phyloP scores from a whole-genome alignment of 2,888 invertebrate genomes.

The Sclerodermus sp. region DNA sequence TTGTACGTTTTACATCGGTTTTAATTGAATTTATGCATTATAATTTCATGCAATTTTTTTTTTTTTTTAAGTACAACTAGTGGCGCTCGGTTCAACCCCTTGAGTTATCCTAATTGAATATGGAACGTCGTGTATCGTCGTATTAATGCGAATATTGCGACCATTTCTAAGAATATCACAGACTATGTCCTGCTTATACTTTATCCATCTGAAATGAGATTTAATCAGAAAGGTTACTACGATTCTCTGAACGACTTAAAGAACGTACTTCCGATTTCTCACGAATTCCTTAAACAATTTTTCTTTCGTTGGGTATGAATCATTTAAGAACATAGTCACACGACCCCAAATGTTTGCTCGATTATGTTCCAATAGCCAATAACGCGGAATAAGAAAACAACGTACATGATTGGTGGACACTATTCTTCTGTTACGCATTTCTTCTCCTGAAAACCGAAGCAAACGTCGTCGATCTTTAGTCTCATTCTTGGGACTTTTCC shows the following conservation, averaged over 20 bases:
- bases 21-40: too few species aligned
- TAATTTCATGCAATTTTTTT: too few species aligned
- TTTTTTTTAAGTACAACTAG: too few species aligned
- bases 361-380: slow-evolving; percentile 70
- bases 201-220: slow-evolving; percentile 58
- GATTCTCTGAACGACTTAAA: slow-evolving; percentile 3
- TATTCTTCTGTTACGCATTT: slow-evolving; percentile 68
- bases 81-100: background rate
- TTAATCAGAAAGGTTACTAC: background rate
- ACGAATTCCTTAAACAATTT: slow-evolving; percentile 64
- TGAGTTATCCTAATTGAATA: slow-evolving; percentile 66
- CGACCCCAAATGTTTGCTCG: slow-evolving; percentile 69
- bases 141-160: slow-evolving; percentile 61
- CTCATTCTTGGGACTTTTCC: background rate
- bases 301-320: slow-evolving; percentile 63
- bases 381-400: slow-evolving; percentile 71
- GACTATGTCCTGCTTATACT: slow-evolving; percentile 61
- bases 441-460: slow-evolving; percentile 60
- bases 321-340: slow-evolving; percentile 64
- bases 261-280: slow-evolving; percentile 55
- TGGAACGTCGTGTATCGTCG: slow-evolving; percentile 66
- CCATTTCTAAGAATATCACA: slow-evolving; percentile 58
- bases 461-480: background rate
- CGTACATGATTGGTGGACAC: slow-evolving; percentile 67
- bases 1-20: too few species aligned